These are phyloP conservation scores for Ctenomys sociabilis DNA, from an alignment of 2,113 vertebrate species.

Conservation along the genomic window DNA sequence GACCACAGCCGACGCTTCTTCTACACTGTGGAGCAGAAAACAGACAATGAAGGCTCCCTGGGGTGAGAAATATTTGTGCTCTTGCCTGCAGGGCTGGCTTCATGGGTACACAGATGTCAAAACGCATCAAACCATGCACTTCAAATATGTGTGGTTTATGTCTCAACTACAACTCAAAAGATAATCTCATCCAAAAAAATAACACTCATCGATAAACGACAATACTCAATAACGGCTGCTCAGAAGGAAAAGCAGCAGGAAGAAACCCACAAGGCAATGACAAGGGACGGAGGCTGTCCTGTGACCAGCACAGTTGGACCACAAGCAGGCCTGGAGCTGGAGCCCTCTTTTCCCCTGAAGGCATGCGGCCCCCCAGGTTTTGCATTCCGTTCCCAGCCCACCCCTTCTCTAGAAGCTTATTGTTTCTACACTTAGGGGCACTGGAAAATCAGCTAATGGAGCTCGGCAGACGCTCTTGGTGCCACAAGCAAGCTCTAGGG, in stretches of 20 bases:
- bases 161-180: not conserved
- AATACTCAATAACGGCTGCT: not conserved
- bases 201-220: not conserved
- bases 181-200: not conserved
- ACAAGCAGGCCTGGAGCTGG: rapidly evolving
- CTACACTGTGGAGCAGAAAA: conserved; percentile 83
- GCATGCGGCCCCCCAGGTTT: not conserved
- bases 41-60: not conserved
- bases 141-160: not conserved
- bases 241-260: not conserved
- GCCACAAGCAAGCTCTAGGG: not conserved
- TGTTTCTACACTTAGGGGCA: not conserved
- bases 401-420: not conserved
- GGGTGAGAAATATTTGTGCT: not conserved
- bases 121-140: not conserved
- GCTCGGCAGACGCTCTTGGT: not conserved
- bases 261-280: not conserved
- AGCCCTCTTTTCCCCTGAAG: rapidly evolving
- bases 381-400: no score
- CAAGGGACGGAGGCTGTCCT: not conserved
- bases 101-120: not conserved
- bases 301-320: not conserved
- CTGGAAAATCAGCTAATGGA: not conserved
- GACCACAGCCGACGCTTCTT: conserved; percentile 89
- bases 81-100: not conserved